These are phyloP conservation scores for Chionoecetes opilio DNA, from an alignment of 1,140 invertebrate species.

Conservation along the genomic window DNA sequence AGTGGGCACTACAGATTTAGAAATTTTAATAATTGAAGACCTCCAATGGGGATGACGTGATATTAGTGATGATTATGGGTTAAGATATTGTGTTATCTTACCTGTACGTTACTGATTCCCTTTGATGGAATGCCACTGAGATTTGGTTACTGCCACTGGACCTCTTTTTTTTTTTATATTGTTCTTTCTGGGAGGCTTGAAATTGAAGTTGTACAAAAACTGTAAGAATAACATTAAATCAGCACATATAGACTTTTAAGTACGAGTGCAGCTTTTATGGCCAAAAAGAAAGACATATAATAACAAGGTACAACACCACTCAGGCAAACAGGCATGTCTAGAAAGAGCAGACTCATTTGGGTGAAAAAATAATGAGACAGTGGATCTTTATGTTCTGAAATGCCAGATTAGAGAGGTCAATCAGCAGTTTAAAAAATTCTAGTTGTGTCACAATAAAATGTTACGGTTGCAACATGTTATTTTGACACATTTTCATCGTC, in stretches of 20 bases:
- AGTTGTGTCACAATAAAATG: not conserved
- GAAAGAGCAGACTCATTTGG: too few species aligned
- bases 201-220: not conserved
- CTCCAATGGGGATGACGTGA: not conserved
- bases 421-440: not conserved
- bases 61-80: not conserved
- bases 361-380: not conserved
- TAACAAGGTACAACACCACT: not conserved
- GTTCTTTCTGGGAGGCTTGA: not conserved
- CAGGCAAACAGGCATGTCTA: not conserved
- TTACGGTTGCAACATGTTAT: not conserved
- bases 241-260: not conserved
- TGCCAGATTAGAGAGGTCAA: slow-evolving; percentile 15
- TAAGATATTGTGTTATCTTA: not conserved
- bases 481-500: not conserved
- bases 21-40: not conserved
- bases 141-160: not conserved
- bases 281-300: not conserved
- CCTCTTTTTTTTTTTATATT: not conserved
- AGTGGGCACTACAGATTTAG: not conserved
- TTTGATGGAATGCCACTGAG: not conserved
- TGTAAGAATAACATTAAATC: not conserved
- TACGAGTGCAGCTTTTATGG: not conserved
- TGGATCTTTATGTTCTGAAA: not conserved
- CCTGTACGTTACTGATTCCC: not conserved